Conservation (phyloP, 2,888 invertebrate species). For the Temnothorax rugatulus region DNA sequence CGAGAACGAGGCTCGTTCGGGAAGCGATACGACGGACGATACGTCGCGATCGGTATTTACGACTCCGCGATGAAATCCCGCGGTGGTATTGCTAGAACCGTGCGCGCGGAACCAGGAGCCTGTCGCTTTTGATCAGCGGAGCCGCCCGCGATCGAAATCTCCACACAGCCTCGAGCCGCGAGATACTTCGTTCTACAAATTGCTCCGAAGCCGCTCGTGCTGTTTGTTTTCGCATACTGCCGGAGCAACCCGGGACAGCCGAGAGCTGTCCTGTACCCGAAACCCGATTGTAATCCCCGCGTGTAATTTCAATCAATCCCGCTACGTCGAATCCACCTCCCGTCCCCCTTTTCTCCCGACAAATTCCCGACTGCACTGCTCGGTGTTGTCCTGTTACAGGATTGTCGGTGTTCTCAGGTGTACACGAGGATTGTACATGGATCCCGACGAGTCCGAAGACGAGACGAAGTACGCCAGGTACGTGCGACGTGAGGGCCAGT, state of each 20-base stretch:
- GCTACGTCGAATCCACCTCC: slow-evolving; percentile 13
- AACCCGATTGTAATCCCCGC: slow-evolving; percentile 32
- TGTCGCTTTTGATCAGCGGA: slow-evolving; percentile 51
- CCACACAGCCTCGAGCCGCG: slow-evolving; percentile 33
- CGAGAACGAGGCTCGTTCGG: slow-evolving; percentile 25
- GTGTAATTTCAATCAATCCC: slow-evolving; percentile 49
- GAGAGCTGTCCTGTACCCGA: slow-evolving; percentile 30
- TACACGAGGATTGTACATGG: slow-evolving; percentile 14
- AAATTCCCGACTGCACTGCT: slow-evolving; percentile 51
- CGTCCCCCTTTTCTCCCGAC: neutral
- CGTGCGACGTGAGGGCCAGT: slow-evolving; percentile 62
- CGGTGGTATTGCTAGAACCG: slow-evolving; percentile 41
- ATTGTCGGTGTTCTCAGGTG: slow-evolving; percentile 45
- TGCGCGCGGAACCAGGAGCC: slow-evolving; percentile 38
- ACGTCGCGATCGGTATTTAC: slow-evolving; percentile 52
- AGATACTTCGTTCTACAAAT: slow-evolving; percentile 47
- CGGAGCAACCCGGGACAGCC: slow-evolving; percentile 1
- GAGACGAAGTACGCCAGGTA: slow-evolving; percentile 60
- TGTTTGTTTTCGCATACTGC: slow-evolving; percentile 46
- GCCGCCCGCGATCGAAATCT: slow-evolving; percentile 50
- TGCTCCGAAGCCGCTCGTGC: slow-evolving; percentile 20
- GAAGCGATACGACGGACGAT: slow-evolving; percentile 43
- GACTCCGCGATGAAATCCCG: slow-evolving; percentile 38
- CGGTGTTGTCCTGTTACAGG: slow-evolving; percentile 53
- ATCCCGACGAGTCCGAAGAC: slow-evolving; percentile 17